These are phyloP conservation scores for Oophaga sylvatica DNA, from an alignment of 2,797 vertebrate genomes.

Conservation along the genomic window DNA sequence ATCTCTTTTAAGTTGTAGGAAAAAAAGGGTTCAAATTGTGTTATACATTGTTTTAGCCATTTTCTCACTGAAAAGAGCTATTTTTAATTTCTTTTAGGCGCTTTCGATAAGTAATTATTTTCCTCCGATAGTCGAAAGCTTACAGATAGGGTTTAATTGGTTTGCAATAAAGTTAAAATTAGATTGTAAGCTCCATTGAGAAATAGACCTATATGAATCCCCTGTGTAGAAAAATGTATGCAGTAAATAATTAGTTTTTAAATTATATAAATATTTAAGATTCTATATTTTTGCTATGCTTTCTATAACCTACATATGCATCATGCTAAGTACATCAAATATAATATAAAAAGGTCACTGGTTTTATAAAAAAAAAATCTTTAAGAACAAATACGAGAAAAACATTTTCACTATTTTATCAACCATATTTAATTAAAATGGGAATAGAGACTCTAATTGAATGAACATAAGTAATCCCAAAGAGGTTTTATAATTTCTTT, in stretches of 20 bases:
- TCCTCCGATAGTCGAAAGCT: neutral
- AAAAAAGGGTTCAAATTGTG: too few relatives aligned
- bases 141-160: neutral
- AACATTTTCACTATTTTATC: slow-evolving; percentile 54
- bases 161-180: neutral
- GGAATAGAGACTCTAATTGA: slow-evolving; percentile 61
- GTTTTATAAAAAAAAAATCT: neutral
- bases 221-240: neutral
- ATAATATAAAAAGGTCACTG: slow-evolving; percentile 5
- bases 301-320: neutral
- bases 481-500: slow-evolving; percentile 55
- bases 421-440: slow-evolving; percentile 63
- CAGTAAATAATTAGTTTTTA: too few relatives aligned
- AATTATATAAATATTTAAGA: neutral
- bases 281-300: neutral
- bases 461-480: slow-evolving; percentile 62
- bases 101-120: neutral
- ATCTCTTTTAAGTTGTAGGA: too few relatives aligned
- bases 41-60: too few relatives aligned
- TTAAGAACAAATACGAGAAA: neutral
- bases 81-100: neutral
- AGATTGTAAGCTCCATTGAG: slow-evolving; percentile 7
- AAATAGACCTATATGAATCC: neutral
- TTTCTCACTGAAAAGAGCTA: too few relatives aligned
- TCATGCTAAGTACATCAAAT: neutral